Evolutionary conservation across 2,797 vertebrate species (phyloP), one percentile per base, ranked within the genome.

Genomic region (Gallinago nigripennis): DNA sequence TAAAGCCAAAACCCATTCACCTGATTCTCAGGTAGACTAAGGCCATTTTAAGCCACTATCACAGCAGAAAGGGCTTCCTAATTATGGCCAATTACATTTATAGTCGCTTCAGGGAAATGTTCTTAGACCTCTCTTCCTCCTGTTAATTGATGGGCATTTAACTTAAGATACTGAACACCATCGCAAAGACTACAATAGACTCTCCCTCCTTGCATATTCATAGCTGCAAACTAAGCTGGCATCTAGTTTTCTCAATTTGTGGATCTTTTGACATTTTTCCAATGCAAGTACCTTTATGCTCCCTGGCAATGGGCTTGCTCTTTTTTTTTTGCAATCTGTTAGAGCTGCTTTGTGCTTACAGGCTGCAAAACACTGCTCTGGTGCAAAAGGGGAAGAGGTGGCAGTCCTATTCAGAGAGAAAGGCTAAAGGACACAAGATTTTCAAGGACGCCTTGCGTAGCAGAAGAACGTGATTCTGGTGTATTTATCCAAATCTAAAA

Each of bases 21-120:
- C 33, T 58, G 28, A 37, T 76, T 72, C 58, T 88, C 75, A 88
- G 77, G 60, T 84, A 72, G 57, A 48, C n/a, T 54, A 57, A 90
- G 88, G 80, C 20, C 33, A 58, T 90, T 95, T 86, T 50, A 81
- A 83, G 28, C 68, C 2, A 5, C 76, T 35, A 20, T 72, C 21
- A 37, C 50, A 96, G 80, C 33, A 54, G 46, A 76, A 90, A 94
- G 28, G 46, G 30, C 69, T 83, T 92, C 15, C 54, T 83, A 91
- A 90, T 86, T 86, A 61, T 72, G 86, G 72, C 46, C 83, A 88
- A 90, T 86, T 83, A 61, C 65, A 85, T 95, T 94, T 91, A 91
- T 61, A 88, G 65, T 69, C 4, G 0, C 86, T 93, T 93, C 82
- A 63, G 90, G 82, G 69, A 94, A 86, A 82, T 43, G 57, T 88